A percentile compares a stretch with the other conserved stretches of the same genome.
phyloP scores from a whole-genome alignment of 2,888 invertebrate species.

The Melolontha melolontha region DNA sequence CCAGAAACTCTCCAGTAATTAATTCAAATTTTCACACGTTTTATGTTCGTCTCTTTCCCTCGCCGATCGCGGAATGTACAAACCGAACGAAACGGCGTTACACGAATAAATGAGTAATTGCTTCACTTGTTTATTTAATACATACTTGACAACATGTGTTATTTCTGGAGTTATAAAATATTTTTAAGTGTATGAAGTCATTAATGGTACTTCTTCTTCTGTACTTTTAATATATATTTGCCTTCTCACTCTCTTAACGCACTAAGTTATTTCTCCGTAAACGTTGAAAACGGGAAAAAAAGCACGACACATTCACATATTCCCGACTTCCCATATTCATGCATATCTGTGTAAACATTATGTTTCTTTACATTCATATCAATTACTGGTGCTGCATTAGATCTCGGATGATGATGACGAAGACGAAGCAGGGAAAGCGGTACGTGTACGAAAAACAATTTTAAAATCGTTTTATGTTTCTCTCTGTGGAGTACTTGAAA shows the following conservation, averaged over 20 bases:
- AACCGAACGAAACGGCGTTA: constrained; percentile 17
- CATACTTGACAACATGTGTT: constrained; percentile 51
- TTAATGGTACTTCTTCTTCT: constrained; percentile 47
- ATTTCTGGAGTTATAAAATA: constrained; percentile 50
- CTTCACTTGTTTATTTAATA: constrained; percentile 50
- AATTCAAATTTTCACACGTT: constrained; percentile 42
- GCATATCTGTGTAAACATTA: too few relatives aligned
- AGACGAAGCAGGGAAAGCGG: not conserved
- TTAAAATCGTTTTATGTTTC: not conserved
- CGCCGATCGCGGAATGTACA: not conserved
- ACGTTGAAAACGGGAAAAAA: too few relatives aligned
- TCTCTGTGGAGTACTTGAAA: constrained; percentile 17
- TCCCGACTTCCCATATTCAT: too few relatives aligned
- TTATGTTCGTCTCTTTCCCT: constrained; percentile 15
- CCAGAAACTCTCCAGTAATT: constrained; percentile 40
- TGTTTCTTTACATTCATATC: too few relatives aligned
- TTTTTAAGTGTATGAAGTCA: constrained; percentile 51
- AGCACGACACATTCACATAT: too few relatives aligned
- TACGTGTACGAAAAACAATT: constrained; percentile 15
- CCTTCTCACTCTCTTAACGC: constrained; percentile 5
- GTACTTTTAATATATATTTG: constrained; percentile 42
- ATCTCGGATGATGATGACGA: not conserved
- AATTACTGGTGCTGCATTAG: not conserved
- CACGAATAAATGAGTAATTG: constrained; percentile 40
- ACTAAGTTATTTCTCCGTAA: not conserved